These are phyloP conservation scores for Mythimna impura DNA, from an alignment of 2,888 invertebrate species.

Conservation along the genomic window DNA sequence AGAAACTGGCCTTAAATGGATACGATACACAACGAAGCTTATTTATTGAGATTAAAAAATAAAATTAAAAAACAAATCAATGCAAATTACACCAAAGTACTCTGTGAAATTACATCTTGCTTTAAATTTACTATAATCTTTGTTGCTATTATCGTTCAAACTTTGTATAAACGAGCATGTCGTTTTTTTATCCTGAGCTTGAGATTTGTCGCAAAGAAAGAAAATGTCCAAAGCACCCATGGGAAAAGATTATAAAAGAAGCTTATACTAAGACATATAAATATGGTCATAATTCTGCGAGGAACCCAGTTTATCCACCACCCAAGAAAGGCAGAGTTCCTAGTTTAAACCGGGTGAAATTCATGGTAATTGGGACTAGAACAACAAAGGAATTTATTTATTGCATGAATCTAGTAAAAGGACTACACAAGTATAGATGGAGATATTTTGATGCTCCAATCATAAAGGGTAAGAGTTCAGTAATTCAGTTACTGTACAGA, in stretches of 20 bases:
- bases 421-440: slow-evolving; percentile 80
- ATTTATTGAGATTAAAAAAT: neutral
- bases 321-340: slow-evolving; percentile 64
- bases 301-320: slow-evolving; percentile 80
- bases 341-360: slow-evolving; percentile 67
- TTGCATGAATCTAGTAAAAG: slow-evolving; percentile 77
- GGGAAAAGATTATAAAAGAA: slow-evolving; percentile 78
- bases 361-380: slow-evolving; percentile 82
- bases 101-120: too few relatives aligned
- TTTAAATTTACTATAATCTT: too few relatives aligned
- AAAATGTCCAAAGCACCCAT: slow-evolving; percentile 74
- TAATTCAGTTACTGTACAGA: too few relatives aligned
- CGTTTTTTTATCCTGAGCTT: slow-evolving; percentile 67
- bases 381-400: slow-evolving; percentile 82
- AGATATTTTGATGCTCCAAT: slow-evolving; percentile 77
- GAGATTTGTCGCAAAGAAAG: slow-evolving; percentile 63
- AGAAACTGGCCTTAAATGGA: slow-evolving; percentile 7
- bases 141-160: too few relatives aligned
- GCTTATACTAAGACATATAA: slow-evolving; percentile 70
- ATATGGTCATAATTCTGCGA: slow-evolving; percentile 81
- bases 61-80: neutral
- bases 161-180: slow-evolving; percentile 55
- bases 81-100: too few relatives aligned
- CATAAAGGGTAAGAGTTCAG: slow-evolving; percentile 75
- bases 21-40: neutral